phyloP scores from a whole-genome alignment of 2,888 invertebrate genomes.

The Dicyrtoma fusca region DNA sequence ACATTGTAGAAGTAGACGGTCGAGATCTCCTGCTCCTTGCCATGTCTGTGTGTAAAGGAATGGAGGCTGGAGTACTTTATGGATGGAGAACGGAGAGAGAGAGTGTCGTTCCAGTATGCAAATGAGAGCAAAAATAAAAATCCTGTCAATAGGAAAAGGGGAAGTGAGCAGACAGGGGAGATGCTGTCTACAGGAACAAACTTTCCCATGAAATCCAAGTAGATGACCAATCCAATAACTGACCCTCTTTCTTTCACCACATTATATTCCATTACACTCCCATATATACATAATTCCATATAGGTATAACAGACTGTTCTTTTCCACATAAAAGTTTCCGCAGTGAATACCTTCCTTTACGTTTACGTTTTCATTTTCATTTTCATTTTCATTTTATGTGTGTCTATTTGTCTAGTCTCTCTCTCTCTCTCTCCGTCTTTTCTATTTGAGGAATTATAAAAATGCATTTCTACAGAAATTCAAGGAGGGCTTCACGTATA shows the following conservation, averaged over 20 bases:
- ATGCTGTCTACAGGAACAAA: constrained; percentile 23
- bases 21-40: too few species aligned
- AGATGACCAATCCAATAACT: constrained; percentile 43
- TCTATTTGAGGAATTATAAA: constrained; percentile 1
- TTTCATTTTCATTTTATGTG: neutral
- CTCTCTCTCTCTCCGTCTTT: neutral
- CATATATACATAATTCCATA: too few species aligned
- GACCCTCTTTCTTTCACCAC: constrained; percentile 34
- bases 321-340: too few species aligned
- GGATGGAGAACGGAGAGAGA: neutral
- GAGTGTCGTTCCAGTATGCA: constrained; percentile 25
- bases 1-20: too few species aligned
- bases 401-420: constrained; percentile 6
- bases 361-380: too few species aligned
- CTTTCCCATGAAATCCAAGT: constrained; percentile 44
- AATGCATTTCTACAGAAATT: constrained; percentile 18
- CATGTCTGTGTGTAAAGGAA: neutral
- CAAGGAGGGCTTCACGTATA: neutral
- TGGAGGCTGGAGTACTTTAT: constrained; percentile 1
- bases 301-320: too few species aligned
- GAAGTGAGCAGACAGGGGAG: constrained; percentile 33
- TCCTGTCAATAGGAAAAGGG: constrained; percentile 39
- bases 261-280: too few species aligned
- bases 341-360: too few species aligned
- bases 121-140: constrained; percentile 41